Evolutionary conservation across 2,113 vertebrate species (phyloP), one percentile per base, ranked within the genome.

Genomic region (Rhineura floridana): DNA sequence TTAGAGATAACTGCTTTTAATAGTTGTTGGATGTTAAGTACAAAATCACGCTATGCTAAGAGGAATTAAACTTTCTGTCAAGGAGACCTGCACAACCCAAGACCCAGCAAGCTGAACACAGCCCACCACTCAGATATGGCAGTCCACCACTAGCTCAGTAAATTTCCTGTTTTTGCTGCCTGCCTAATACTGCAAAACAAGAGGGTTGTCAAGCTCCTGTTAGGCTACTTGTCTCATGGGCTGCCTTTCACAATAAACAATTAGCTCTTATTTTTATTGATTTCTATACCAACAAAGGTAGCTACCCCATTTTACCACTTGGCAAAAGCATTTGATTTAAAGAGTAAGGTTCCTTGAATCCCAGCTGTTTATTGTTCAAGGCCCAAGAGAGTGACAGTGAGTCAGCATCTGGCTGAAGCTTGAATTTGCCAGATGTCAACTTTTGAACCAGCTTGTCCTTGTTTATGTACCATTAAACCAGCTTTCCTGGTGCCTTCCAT

Each of bases 321-420:
- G 39, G 83, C 89, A 69, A 82, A 78, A 3, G 84, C 3, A 44
- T 30, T 2, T 77, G 44, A 28, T 94, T 95, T 91, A 93, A 87
- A 19, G 30, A 94, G 93, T n/a, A 91, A 90, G 88, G 8, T 50
- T 39, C 76, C 78, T 84, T 50, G 10, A 52, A 21, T 36, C 65
- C 1, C 36, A 81, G 65, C 65, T 17, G 86, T 83, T 78, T 1
- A 48, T 33, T 50, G 80, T 42, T n/a, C 93, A 93, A 92, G 83
- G 93, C 90, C 83, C 93, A 86, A n/a, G 84, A 85, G 83, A 59
- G 62, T 78, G n/a, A 87, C 19, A 63, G 15, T 94, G 93, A 92
- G 33, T 91, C 85, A 93, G 89, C 42, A 36, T 83, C 87, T 39
- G 67, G 88, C 63, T 70, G 46, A 39, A 46, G 12, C 13, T 77